Conservation (phyloP, 2,113 vertebrate genomes). For the Chaenocephalus aceratus region DNA sequence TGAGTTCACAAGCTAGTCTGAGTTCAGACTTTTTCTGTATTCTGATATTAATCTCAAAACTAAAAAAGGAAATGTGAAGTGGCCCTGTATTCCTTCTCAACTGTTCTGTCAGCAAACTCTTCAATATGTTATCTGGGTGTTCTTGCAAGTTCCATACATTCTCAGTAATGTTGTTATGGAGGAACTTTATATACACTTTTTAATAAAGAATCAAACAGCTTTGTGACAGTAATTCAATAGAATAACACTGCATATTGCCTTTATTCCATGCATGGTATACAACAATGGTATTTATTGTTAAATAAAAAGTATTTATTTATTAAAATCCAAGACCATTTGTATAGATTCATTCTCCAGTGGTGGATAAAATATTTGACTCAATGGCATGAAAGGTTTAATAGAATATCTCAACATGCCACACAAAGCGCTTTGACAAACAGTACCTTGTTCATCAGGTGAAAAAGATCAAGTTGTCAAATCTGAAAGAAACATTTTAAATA, state of each 20-base stretch:
- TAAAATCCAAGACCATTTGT: slow-evolving; percentile 31
- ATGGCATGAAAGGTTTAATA: slow-evolving; percentile 6
- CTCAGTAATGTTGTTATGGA: neutral
- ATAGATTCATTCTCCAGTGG: slow-evolving; percentile 36
- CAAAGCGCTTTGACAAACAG: neutral
- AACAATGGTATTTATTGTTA: slow-evolving; percentile 56
- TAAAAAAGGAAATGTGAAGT: no score
- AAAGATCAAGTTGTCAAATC: neutral
- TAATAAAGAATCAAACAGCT: neutral
- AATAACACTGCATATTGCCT: slow-evolving; percentile 27
- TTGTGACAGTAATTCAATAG: neutral
- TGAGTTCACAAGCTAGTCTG: no score
- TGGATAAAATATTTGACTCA: slow-evolving; percentile 30
- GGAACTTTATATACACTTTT: no score
- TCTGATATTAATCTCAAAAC: no score
- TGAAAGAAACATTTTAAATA: slow-evolving; percentile 16
- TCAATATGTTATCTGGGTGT: no score
- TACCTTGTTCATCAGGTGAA: neutral
- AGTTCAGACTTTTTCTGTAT: neutral
- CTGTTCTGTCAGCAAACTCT: no score
- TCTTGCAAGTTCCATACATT: neutral
- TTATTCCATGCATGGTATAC: slow-evolving; percentile 65
- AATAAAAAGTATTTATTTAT: slow-evolving; percentile 58
- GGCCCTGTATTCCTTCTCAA: no score
- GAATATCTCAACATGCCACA: neutral